Conservation (phyloP, 2,113 vertebrate genomes). For the Orcinus orca region DNA sequence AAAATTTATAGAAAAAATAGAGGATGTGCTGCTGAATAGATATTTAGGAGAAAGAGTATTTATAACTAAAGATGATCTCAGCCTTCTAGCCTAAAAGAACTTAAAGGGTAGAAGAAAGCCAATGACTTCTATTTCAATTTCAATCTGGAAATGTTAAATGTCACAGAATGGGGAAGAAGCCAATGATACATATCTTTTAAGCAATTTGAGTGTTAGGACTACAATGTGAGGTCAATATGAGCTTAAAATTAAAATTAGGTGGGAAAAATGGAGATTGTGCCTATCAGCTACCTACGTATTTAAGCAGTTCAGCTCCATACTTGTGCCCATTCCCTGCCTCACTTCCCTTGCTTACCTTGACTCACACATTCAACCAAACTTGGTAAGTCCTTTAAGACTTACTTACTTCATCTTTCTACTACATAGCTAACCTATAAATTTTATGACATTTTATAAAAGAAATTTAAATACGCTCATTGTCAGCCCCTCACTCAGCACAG, state of each 20-base stretch:
- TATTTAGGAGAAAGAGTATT: neutral
- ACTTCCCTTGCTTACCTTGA: neutral
- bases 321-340: neutral
- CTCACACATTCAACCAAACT: neutral
- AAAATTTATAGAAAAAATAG: neutral
- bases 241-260: neutral
- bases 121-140: neutral
- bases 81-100: neutral
- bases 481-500: neutral
- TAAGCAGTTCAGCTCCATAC: neutral
- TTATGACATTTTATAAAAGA: neutral
- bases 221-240: neutral
- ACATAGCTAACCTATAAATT: neutral
- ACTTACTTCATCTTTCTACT: neutral
- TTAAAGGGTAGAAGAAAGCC: neutral
- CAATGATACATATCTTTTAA: neutral
- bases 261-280: neutral
- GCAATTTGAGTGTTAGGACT: neutral
- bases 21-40: neutral
- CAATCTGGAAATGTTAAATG: neutral
- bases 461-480: neutral
- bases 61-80: neutral
- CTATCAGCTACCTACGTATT: neutral
- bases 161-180: neutral
- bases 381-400: neutral